phyloP scores from a whole-genome alignment of 2,113 vertebrate genomes.

The Limnothrissa miodon region DNA sequence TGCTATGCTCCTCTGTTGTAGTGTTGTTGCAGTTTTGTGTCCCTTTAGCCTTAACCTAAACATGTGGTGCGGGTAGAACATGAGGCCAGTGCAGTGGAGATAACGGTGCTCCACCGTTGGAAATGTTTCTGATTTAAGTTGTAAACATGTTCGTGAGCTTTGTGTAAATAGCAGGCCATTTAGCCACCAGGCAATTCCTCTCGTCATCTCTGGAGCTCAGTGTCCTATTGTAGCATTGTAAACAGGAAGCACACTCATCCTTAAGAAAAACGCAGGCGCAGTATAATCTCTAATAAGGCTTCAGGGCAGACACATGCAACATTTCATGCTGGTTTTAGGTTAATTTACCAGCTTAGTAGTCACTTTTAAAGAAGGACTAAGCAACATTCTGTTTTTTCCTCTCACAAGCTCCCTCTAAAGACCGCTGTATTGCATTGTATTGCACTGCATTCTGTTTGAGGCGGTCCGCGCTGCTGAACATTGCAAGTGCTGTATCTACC shows the following conservation, averaged over 20 bases:
- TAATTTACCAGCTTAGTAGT: too few relatives aligned
- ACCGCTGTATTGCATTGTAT: too few relatives aligned
- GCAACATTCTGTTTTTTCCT: too few relatives aligned
- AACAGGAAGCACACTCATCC: not conserved
- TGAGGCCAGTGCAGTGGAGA: conserved; percentile 1
- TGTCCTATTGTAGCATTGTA: not conserved
- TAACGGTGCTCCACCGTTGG: not conserved
- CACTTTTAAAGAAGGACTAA: too few relatives aligned
- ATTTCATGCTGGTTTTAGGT: too few relatives aligned
- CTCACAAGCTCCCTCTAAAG: too few relatives aligned
- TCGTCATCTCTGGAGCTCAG: not conserved
- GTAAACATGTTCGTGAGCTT: not conserved
- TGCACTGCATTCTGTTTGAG: too few relatives aligned
- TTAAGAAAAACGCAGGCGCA: not conserved
- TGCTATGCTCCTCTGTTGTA: not conserved
- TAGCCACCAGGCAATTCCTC: conserved; percentile 4
- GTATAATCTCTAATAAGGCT: not conserved
- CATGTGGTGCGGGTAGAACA: not conserved
- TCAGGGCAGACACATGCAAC: not conserved
- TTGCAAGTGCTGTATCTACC: too few relatives aligned
- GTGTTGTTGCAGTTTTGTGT: not conserved
- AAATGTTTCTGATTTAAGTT: conserved; percentile 4
- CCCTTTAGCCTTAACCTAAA: not conserved
- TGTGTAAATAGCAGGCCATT: not conserved
- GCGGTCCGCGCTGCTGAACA: too few relatives aligned